Percentiles rank a stretch among this genome's conserved stretches.
These are phyloP conservation scores for Anagyrus pseudococci DNA, from an alignment of 2,888 invertebrate species.

Conservation along the genomic window DNA sequence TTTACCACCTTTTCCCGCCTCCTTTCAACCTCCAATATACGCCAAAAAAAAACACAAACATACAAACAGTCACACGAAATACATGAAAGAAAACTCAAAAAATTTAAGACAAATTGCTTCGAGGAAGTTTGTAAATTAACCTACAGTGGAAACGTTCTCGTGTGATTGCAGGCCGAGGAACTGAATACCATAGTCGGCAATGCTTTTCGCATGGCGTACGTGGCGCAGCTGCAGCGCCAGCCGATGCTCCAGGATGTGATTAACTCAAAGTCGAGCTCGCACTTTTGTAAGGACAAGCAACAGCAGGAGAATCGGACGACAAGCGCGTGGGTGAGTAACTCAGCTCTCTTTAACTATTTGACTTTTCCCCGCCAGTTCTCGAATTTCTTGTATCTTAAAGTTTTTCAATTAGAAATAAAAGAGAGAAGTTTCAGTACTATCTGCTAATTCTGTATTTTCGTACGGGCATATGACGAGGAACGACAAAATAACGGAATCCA, in stretches of 20 bases:
- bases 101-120: too few species aligned
- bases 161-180: conserved; percentile 77
- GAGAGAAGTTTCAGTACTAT: too few species aligned
- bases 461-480: too few species aligned
- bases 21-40: background rate
- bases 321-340: conserved; percentile 52
- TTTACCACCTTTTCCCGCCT: background rate
- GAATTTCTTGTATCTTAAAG: too few species aligned
- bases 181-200: conserved; percentile 86
- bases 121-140: too few species aligned
- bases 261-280: conserved; percentile 63
- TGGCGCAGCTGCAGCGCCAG: conserved; percentile 79
- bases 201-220: conserved; percentile 92
- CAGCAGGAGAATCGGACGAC: conserved; percentile 49
- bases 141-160: background rate
- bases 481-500: too few species aligned
- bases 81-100: too few species aligned
- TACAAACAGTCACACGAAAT: too few species aligned
- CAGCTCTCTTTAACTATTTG: background rate
- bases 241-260: conserved; percentile 75
- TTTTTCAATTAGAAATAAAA: too few species aligned
- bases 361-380: too few species aligned
- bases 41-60: too few species aligned
- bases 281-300: conserved; percentile 57
- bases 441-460: too few species aligned